Evolutionary conservation across 2,113 vertebrate species (phyloP), one percentile per base, ranked within the genome.

Genomic region (Tapirus terrestris): DNA sequence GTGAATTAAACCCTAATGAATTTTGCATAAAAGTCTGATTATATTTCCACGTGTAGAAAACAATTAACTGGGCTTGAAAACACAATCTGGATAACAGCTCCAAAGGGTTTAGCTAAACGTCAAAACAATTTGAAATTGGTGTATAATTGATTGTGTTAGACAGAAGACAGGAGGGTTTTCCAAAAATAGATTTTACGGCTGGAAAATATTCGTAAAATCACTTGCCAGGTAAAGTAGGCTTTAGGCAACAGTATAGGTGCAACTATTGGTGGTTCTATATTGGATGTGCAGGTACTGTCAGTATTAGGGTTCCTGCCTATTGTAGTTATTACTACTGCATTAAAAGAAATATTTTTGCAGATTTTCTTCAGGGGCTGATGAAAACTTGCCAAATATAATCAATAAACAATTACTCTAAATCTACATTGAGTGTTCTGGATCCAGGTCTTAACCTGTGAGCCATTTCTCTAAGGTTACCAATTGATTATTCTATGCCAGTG

Each of bases 1-100:
- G 8, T 92, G 11, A 12, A 88, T 97, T 97, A 90, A 93, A 27
- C 82, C 31, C 11, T 97, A 93, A 92, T 97, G 83, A 51, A 83
- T 97, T 98, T 98, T 96, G 86, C 58, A 61, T 97, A 77, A 91
- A 98, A 97, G 80, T 48, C 88, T 96, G 97, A 94, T 98, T 98
- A 8, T 96, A 33, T 97, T 97, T 6, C 12, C 45, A 25, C 93
- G 1, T 95, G 92, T 94, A 90, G 91, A 97, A 98, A 90, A 70
- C 88, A 97, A 60, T 98, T 96, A 73, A 60, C 94, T 94, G 61
- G 80, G 58, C 94, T 89, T 94, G 96, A 93, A 92, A 97, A 97
- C 94, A 84, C 72, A 98, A 63, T 95, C 83, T 97, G 94, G 83
- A 79, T 97, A 97, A 91, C 80, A 96, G 91, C 45, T 98, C 95